Conservation (phyloP, 30 jellyfish, hydroid and myxozoan species). For the Aurelia coerulea region DNA sequence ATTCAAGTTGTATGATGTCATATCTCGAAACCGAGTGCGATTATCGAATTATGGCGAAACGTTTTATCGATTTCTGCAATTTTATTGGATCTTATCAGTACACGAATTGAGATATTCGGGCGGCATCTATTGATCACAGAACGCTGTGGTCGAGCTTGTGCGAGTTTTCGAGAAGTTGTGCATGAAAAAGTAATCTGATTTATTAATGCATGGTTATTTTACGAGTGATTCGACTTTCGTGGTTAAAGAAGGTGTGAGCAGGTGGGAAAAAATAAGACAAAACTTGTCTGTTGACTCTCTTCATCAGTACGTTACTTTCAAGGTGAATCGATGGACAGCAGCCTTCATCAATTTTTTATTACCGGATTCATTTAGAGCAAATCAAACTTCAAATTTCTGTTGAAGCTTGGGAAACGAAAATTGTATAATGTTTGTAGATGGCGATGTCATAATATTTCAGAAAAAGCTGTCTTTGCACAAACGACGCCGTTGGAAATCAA, state of each 20-base stretch:
- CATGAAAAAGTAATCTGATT: slow-evolving; percentile 21
- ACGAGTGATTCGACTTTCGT: slow-evolving; percentile 21
- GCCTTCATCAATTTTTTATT: too few relatives aligned
- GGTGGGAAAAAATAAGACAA: slow-evolving; percentile 23
- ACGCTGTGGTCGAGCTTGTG: slow-evolving; percentile 36
- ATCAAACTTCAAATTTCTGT: too few relatives aligned
- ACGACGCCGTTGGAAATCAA: too few relatives aligned
- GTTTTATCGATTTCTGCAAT: slow-evolving; percentile 35
- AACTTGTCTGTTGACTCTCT: slow-evolving; percentile 26
- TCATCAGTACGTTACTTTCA: too few relatives aligned
- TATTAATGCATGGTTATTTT: slow-evolving; percentile 12
- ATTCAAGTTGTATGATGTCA: slow-evolving; percentile 75
- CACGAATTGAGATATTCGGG: slow-evolving; percentile 40
- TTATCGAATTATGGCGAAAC: slow-evolving; percentile 40
- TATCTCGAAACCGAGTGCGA: slow-evolving; percentile 39
- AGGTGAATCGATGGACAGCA: too few relatives aligned
- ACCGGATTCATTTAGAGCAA: too few relatives aligned
- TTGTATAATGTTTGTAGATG: too few relatives aligned
- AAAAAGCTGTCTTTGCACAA: too few relatives aligned
- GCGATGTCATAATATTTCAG: too few relatives aligned
- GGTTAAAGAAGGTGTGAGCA: slow-evolving; percentile 24
- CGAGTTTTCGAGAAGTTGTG: slow-evolving; percentile 16
- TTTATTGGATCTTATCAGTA: slow-evolving; percentile 46
- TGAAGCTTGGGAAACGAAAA: too few relatives aligned
- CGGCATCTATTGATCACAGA: slow-evolving; percentile 34